These are phyloP conservation scores for Spialia ferax DNA, from an alignment of 2,888 invertebrate genomes.

Conservation along the genomic window DNA sequence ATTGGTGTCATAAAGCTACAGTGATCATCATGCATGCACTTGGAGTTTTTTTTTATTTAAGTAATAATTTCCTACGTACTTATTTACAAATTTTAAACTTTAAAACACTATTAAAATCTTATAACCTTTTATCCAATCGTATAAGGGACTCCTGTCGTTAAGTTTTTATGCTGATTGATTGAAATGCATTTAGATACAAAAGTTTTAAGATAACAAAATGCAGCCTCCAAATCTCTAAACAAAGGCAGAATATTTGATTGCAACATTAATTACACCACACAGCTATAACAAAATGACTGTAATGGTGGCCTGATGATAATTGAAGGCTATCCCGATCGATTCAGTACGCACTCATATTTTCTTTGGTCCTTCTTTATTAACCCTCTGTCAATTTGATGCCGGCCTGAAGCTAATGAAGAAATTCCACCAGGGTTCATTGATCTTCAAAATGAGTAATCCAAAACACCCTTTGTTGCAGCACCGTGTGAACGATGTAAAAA, in stretches of 20 bases:
- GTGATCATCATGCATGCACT: no score
- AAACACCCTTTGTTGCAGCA: slow-evolving; percentile 49
- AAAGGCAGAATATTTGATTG: not conserved
- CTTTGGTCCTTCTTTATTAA: not conserved
- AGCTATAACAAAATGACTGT: not conserved
- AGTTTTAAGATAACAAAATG: not conserved
- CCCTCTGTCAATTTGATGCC: slow-evolving; percentile 20
- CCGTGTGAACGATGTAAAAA: slow-evolving; percentile 60
- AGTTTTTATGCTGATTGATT: slow-evolving; percentile 6
- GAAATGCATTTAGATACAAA: not conserved
- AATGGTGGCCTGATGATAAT: not conserved
- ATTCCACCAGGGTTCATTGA: slow-evolving; percentile 59
- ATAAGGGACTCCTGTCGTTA: not conserved
- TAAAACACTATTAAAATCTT: not conserved
- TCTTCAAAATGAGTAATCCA: slow-evolving; percentile 52
- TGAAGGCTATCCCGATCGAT: not conserved
- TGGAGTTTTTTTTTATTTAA: not conserved
- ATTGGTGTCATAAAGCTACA: no score
- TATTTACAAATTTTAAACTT: slow-evolving; percentile 1
- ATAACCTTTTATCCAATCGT: slow-evolving; percentile 6
- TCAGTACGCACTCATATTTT: not conserved
- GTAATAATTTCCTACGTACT: not conserved
- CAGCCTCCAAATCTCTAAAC: not conserved
- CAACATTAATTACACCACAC: not conserved
- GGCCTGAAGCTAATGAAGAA: slow-evolving; percentile 48